Percentiles rank a stretch among this genome's conserved stretches.
These are phyloP conservation scores for Sebastes fasciatus DNA, from an alignment of 2,113 vertebrate species.

Conservation along the genomic window DNA sequence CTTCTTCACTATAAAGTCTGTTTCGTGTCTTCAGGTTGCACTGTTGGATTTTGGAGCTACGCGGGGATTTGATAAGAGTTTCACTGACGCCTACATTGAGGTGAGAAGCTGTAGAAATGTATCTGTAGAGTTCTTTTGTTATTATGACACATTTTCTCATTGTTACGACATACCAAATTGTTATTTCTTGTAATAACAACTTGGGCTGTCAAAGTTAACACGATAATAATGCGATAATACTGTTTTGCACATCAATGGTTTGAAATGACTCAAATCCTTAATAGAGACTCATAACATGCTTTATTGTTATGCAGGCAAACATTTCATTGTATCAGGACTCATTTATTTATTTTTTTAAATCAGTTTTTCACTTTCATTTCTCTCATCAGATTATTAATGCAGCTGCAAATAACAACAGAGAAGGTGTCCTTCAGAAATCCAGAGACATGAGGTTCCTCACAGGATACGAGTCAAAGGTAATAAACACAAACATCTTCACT, in stretches of 20 bases:
- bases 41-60: slow-evolving; percentile 95
- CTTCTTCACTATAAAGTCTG: not conserved
- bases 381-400: slow-evolving; percentile 89
- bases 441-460: slow-evolving; percentile 97
- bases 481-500: not conserved
- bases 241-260: no score
- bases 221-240: no score
- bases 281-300: not conserved
- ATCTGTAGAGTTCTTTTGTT: not conserved
- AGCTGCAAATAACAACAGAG: slow-evolving; percentile 88
- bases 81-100: slow-evolving; percentile 94
- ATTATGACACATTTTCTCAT: not conserved
- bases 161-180: not conserved
- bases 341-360: not conserved
- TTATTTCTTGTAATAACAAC: not conserved
- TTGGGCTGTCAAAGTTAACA: no score
- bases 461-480: slow-evolving; percentile 93
- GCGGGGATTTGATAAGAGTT: slow-evolving; percentile 89
- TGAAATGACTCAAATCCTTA: not conserved
- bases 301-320: not conserved
- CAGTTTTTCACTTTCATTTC: not conserved
- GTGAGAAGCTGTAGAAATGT: slow-evolving; percentile 71
- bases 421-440: slow-evolving; percentile 87
- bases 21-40: slow-evolving; percentile 85
- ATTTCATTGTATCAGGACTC: not conserved